These are phyloP conservation scores for Lathronympha strigana DNA, from an alignment of 2,888 invertebrate genomes.

Conservation along the genomic window DNA sequence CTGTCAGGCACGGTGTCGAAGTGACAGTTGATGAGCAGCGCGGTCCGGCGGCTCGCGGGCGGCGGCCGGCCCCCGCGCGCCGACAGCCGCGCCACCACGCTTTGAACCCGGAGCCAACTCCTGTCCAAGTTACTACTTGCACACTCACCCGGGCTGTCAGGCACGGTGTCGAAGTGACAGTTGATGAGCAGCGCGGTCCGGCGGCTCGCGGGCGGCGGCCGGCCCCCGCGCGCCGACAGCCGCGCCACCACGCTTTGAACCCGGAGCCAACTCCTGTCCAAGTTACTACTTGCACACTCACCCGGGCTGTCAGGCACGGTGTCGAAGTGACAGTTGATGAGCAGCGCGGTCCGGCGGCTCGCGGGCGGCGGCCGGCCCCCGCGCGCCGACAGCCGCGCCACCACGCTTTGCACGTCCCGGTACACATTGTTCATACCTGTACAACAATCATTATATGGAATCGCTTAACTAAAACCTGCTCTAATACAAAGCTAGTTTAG, in stretches of 20 bases:
- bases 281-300: constrained; percentile 54
- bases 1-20: constrained; percentile 95
- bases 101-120: no score
- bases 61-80: constrained; percentile 72
- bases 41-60: constrained; percentile 70
- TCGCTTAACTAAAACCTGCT: no score
- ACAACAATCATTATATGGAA: no score
- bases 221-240: no score
- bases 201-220: constrained; percentile 50
- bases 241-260: no score
- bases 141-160: no score
- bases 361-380: constrained; percentile 72
- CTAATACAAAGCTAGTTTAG: no score
- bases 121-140: no score
- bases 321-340: constrained; percentile 97
- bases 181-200: constrained; percentile 90
- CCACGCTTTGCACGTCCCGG: constrained; percentile 91
- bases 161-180: no score
- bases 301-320: constrained; percentile 94
- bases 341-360: constrained; percentile 83
- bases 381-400: constrained; percentile 80
- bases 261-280: no score
- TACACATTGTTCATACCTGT: constrained; percentile 91
- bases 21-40: constrained; percentile 95
- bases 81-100: constrained; percentile 87